These are phyloP conservation scores for Ochropleura leucogaster DNA, from an alignment of 2,888 invertebrate genomes.

Conservation along the genomic window DNA sequence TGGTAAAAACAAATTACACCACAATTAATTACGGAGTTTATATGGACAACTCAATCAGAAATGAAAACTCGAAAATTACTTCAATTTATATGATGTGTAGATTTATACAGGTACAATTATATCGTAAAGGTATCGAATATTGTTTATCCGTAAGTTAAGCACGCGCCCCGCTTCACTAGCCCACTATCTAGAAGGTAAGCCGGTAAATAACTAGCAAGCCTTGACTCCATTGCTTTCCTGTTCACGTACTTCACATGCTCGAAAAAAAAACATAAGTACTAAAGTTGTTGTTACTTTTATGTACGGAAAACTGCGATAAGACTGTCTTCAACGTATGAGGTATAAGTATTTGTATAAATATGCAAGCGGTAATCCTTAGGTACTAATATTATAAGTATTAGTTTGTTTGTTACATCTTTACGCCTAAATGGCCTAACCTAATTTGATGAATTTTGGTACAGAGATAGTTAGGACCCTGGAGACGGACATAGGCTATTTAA, in stretches of 20 bases:
- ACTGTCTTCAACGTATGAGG: neutral
- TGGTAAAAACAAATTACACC: too few relatives aligned
- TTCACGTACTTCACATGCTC: constrained; percentile 26
- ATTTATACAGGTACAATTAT: constrained; percentile 10
- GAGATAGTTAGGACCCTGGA: too few relatives aligned
- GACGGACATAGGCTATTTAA: too few relatives aligned
- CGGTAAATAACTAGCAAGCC: constrained; percentile 65
- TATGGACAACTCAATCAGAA: neutral
- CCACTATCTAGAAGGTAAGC: constrained; percentile 63
- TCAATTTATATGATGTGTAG: neutral
- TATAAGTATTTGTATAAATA: neutral
- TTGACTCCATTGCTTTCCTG: constrained; percentile 69
- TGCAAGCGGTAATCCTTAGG: neutral
- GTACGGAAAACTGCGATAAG: neutral
- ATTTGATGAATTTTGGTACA: too few relatives aligned
- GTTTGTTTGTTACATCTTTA: too few relatives aligned
- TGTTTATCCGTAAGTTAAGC: constrained; percentile 51
- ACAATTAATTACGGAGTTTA: neutral
- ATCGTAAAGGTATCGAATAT: constrained; percentile 37
- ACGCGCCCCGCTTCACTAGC: constrained; percentile 53
- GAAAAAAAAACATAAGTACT: constrained; percentile 26
- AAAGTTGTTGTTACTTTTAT: constrained; percentile 11
- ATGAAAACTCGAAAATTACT: neutral
- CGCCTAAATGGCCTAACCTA: too few relatives aligned
- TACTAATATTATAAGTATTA: too few relatives aligned